Base-by-base conservation (phyloP, 2,888 invertebrate species). In the Nephrotoma appendiculata region DNA sequence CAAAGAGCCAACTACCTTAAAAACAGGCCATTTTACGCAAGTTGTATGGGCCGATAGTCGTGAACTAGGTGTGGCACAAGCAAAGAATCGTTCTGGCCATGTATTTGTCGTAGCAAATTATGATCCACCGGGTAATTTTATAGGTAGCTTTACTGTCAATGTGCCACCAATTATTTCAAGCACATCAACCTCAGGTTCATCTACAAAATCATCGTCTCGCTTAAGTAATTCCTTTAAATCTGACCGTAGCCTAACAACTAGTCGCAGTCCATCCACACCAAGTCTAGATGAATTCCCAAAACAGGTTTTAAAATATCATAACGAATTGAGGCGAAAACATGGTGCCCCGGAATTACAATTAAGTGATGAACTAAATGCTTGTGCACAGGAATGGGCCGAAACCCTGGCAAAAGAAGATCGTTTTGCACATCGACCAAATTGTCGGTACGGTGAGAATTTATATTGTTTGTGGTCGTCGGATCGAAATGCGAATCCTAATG, bases 101-200 rank as follows among this genome's bases (percentile, higher is more conserved):
- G 93, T 96, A 87, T 96, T 96, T 90, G 97, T 98, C 0, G 98
- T 98, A 0, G 96, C 96, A 52, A 96, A 97, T 91, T 98, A 98
- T 91, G 94, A 94, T 89, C 98, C 98, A 0, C 96, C 97, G 0
- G 98, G 98, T 5, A 98, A 98, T 91, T 95, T 96, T 89, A 93
- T 96, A 85, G 96, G 96, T 9, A 94, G 95, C 90, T 96, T 95
- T 90, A 92, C 94, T 5, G 93, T 93, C 86, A 96, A 96, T 90
- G 96, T 96, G 6, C 94, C 93, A 12, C 94, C 95, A 48, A 6
- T 71, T 11, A 92, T 94, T 86, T 92, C 92, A 88, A 90, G 90
- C 5, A 90, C 90, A 85, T 88, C 88, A 31, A 86, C 87, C 87
- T 88, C 87, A 87, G 88, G 87, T 88, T 88, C 71, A 5, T 42